Percentiles rank a stretch among this genome's conserved stretches.
These are phyloP conservation scores for Arenaria interpres DNA, from an alignment of 2,113 vertebrate genomes.

Conservation along the genomic window DNA sequence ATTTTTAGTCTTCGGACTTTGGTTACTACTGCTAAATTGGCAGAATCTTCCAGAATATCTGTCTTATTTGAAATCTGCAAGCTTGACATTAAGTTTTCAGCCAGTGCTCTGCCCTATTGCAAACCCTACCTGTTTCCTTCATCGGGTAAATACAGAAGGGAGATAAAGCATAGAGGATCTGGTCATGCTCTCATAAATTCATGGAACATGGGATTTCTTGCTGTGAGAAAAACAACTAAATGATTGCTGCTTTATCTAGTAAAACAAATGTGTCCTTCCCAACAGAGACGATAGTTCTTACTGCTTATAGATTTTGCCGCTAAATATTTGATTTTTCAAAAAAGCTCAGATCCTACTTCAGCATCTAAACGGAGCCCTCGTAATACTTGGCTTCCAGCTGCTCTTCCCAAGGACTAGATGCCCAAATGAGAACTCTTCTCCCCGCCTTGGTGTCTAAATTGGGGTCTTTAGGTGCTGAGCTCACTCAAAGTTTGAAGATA, in stretches of 20 bases:
- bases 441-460: neutral
- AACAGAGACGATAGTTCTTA: constrained; percentile 10
- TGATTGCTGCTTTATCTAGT: constrained; percentile 31
- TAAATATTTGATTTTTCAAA: neutral
- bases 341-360: neutral
- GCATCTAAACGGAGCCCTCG: neutral
- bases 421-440: neutral
- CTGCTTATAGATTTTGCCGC: neutral
- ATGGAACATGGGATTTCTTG: neutral
- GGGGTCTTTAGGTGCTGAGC: neutral
- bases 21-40: neutral
- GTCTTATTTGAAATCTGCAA: neutral
- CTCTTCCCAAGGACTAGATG: neutral
- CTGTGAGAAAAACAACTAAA: constrained; percentile 27
- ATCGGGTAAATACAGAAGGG: neutral
- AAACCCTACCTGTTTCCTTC: neutral
- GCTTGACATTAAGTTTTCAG: neutral
- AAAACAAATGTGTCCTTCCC: constrained; percentile 43
- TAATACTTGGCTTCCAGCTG: neutral
- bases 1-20: neutral
- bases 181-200: neutral
- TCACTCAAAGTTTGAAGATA: neutral
- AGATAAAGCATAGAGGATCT: neutral
- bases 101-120: neutral
- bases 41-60: neutral